These are phyloP conservation scores for Herpetotheres cachinnans DNA, from an alignment of 2,113 vertebrate genomes.

Conservation along the genomic window DNA sequence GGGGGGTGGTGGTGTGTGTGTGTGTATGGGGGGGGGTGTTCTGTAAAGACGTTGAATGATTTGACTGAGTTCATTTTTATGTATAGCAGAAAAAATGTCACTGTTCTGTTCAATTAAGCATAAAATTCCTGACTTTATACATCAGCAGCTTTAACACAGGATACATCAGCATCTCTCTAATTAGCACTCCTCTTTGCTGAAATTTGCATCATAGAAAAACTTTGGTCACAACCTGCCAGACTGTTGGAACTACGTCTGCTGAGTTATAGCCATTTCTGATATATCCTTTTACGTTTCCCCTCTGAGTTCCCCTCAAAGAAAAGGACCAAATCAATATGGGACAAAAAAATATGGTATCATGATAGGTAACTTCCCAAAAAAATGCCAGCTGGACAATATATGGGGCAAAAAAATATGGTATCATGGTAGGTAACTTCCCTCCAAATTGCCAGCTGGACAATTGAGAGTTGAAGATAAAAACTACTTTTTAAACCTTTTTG, in stretches of 20 bases:
- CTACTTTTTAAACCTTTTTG: neutral
- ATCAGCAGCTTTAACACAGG: neutral
- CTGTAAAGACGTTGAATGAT: neutral
- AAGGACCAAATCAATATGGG: neutral
- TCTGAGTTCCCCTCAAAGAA: neutral
- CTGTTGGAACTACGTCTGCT: neutral
- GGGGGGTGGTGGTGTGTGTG: too few species aligned
- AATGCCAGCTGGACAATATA: neutral
- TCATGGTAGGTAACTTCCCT: neutral
- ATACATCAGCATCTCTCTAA: neutral
- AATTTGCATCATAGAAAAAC: neutral
- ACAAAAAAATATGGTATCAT: fast-evolving
- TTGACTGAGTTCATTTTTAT: neutral
- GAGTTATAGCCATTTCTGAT: neutral
- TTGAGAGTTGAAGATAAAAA: neutral
- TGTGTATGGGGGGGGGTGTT: neutral
- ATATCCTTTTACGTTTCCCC: neutral
- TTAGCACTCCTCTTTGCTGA: neutral
- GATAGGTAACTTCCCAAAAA: neutral
- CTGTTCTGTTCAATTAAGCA: neutral
- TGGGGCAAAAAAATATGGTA: neutral
- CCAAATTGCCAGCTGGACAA: neutral
- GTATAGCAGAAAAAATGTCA: neutral
- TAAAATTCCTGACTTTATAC: neutral
- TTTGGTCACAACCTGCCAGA: neutral